Evolutionary conservation across 2,797 vertebrate genomes (phyloP), one percentile per base, ranked within the genome.

Genomic region (Fistularia commersonii): DNA sequence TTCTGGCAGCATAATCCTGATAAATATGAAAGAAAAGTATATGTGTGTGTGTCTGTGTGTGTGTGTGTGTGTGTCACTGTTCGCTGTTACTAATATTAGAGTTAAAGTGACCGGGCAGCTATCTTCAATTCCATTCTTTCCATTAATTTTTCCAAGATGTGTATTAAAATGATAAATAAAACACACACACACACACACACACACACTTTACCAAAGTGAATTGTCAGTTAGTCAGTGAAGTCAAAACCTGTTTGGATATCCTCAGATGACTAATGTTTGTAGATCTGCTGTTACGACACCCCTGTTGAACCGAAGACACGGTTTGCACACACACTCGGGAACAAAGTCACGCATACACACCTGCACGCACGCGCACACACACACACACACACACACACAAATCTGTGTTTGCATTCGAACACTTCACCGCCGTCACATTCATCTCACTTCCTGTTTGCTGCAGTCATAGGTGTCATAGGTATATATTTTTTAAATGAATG

Each of bases 31-130:
- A 76, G 54, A 45, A 65, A 56, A 58, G 41, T 23, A 4, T 23
- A 4, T 40, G 39, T 8, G 54, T 12, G 59, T 10, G 63, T 51
- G 68, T 54, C n/a, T n/a, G 23, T 23, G 23, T 23, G 23, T 40
- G 39, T 8, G 54, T 12, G 59, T 10, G 63, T 51, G 68, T 54
- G 57, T 64, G 23, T 48, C 45, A 43, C 45, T 66, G 61, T 69
- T 76, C 59, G 10, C 52, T 43, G 32, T 40, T 67, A 44, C 74
- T 70, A 66, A 69, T 73, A 72, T 62, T 62, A 67, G 55, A 61
- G 34, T 53, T 49, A 45, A 31, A 69, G 53, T 71, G 66, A 84
- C 64, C 60, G 55, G 66, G 58, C 59, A 58, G 45, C 32, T 41
- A 7, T 62, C 37, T 41, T 8, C 38, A 42, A 10, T 34, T 67